Conservation (phyloP, 2,113 vertebrate species). For the Dasyprocta punctata region DNA sequence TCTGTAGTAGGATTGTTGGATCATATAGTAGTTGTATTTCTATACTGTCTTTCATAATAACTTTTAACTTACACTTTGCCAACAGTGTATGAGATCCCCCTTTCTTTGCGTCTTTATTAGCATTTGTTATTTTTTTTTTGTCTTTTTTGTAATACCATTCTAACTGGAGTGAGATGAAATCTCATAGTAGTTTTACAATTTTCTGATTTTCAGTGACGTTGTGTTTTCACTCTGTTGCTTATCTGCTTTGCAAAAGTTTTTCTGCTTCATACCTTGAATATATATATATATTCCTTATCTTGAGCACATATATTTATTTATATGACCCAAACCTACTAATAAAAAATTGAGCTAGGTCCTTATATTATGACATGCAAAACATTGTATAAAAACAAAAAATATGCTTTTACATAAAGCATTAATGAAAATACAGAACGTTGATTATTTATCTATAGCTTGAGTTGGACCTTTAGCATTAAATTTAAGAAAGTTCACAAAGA, state of each 20-base stretch:
- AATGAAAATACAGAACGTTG: background rate
- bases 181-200: background rate
- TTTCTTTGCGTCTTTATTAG: background rate
- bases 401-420: background rate
- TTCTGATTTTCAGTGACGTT: background rate
- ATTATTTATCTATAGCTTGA: background rate
- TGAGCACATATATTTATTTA: background rate
- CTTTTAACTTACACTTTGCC: background rate
- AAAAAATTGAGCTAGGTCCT: background rate
- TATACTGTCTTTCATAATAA: background rate
- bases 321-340: background rate
- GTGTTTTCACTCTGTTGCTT: background rate
- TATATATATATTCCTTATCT: background rate
- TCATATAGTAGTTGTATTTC: background rate
- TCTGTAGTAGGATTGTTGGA: background rate
- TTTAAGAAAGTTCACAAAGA: conserved; percentile 27
- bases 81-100: no score
- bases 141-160: background rate
- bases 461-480: background rate
- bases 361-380: background rate
- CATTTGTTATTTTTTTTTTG: background rate
- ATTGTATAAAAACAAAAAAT: background rate
- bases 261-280: background rate
- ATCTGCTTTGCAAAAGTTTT: background rate
- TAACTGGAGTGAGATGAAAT: background rate